Evolutionary conservation across 2,113 vertebrate species (phyloP).

Genomic region (Leptodactylus fuscus): DNA sequence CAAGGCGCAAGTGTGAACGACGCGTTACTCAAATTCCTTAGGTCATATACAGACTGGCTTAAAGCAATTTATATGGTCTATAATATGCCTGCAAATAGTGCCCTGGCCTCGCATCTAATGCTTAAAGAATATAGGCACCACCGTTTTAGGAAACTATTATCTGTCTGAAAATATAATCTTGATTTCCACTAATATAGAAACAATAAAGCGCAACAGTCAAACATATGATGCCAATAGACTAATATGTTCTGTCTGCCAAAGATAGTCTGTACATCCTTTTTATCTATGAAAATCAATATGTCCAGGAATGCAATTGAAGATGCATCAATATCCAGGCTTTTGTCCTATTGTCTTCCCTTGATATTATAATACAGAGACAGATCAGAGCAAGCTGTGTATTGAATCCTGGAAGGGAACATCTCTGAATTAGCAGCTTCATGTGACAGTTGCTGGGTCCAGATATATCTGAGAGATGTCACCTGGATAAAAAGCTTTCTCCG

Average conservation of each 20-base stretch:
- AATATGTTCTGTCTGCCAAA: constrained; percentile 32
- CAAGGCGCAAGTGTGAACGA: no score
- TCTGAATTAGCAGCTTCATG: background rate
- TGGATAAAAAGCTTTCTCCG: background rate
- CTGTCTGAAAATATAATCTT: constrained; percentile 8
- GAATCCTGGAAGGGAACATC: constrained; percentile 21
- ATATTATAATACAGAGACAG: constrained; percentile 38
- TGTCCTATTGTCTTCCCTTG: constrained; percentile 12
- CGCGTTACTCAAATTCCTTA: no score
- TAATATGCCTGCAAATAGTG: no score
- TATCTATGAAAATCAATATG: constrained; percentile 45
- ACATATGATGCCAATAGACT: constrained; percentile 37
- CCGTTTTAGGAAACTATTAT: background rate
- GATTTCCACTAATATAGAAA: constrained; percentile 20
- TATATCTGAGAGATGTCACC: constrained; percentile 31
- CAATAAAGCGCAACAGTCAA: constrained; percentile 20
- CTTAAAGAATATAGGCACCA: no score
- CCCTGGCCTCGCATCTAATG: no score
- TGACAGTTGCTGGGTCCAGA: constrained; percentile 8
- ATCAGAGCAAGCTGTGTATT: constrained; percentile 9
- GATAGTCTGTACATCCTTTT: constrained; percentile 25
- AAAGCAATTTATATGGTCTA: no score
- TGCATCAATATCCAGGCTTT: constrained; percentile 28
- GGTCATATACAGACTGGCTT: no score
- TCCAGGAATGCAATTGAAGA: constrained; percentile 33